Conservation (phyloP, 2,888 invertebrate genomes). For the Neoscelio sp. region DNA sequence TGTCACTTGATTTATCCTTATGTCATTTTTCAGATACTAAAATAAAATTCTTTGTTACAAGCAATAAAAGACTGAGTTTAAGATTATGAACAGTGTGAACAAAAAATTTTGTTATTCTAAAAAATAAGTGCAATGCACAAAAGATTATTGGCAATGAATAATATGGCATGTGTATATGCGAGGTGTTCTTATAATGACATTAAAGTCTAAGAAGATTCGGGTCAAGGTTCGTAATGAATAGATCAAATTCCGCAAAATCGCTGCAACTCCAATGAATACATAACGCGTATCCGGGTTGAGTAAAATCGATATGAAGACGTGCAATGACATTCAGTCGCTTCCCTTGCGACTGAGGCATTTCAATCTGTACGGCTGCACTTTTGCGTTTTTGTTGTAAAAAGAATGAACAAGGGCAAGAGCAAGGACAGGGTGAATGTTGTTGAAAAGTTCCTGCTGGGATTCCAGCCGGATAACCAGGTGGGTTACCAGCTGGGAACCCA, state of each 20-base stretch:
- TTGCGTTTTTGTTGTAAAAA: constrained; percentile 36
- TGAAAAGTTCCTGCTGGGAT: too few species aligned
- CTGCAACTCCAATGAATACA: constrained; percentile 61
- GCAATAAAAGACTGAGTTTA: too few species aligned
- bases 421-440: constrained; percentile 20
- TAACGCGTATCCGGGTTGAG: constrained; percentile 67
- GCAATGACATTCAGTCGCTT: constrained; percentile 58
- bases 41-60: too few species aligned
- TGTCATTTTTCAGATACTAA: too few species aligned
- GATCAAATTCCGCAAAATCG: constrained; percentile 74
- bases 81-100: too few species aligned
- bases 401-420: constrained; percentile 47
- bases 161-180: constrained; percentile 17
- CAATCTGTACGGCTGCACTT: constrained; percentile 46
- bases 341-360: constrained; percentile 31
- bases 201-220: constrained; percentile 71
- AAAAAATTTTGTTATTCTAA: not conserved
- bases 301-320: constrained; percentile 60
- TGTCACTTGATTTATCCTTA: too few species aligned
- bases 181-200: constrained; percentile 58
- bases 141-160: constrained; percentile 53
- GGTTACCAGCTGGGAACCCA: too few species aligned
- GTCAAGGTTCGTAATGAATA: constrained; percentile 73
- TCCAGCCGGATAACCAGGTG: too few species aligned
- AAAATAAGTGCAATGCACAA: constrained; percentile 16